Base-by-base conservation (phyloP, 2,797 vertebrate species). In the Ctenopoma multispine region DNA sequence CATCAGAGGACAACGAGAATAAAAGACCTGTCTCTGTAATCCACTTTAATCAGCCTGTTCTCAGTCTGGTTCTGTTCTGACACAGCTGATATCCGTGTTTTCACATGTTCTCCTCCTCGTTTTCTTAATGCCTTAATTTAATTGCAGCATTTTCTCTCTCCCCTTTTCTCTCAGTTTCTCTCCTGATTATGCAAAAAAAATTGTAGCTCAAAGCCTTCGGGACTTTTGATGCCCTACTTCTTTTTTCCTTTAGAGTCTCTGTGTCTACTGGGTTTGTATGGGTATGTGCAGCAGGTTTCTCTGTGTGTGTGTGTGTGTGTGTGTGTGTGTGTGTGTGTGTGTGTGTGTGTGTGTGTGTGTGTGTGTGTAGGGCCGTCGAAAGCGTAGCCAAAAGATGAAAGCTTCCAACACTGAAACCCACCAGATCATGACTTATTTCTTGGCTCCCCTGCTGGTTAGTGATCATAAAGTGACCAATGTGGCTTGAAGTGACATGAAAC, bases 201-300 rank as follows among this genome's bases (percentile, higher is more conserved):
- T 43, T 87, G 81, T 89, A 87, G 83, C 90, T 92, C 70, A 80
- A 91, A 92, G 92, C 94, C 93, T 94, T 88, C 66, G 88, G 93
- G 94, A 93, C 89, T 92, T 86, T 82, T 86, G 86, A 92, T 94
- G 94, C 84, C 94, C 94, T 87, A 94, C 83, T 92, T 95, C 90
- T 89, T 46, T 57, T 55, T 57, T 43, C 21, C 59, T 75, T 56
- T 38, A 72, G 51, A 81, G 72, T 80, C 24, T 77, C 31, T 77
- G 67, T 75, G 61, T 82, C 74, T 84, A 60, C 43, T 82, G 72
- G 57, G 73, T 8, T 44, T 71, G 56, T 69, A 27, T 63, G 34
- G 40, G 62, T 62, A n/a, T 73, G 72, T 77, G 41, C n/a, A 54
- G 63, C 24, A 46, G 55, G 53, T 69, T 1, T 48, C 58, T 31